Evolutionary conservation across 2,113 vertebrate species (phyloP).

Genomic region (Chlorodrepanis virens): DNA sequence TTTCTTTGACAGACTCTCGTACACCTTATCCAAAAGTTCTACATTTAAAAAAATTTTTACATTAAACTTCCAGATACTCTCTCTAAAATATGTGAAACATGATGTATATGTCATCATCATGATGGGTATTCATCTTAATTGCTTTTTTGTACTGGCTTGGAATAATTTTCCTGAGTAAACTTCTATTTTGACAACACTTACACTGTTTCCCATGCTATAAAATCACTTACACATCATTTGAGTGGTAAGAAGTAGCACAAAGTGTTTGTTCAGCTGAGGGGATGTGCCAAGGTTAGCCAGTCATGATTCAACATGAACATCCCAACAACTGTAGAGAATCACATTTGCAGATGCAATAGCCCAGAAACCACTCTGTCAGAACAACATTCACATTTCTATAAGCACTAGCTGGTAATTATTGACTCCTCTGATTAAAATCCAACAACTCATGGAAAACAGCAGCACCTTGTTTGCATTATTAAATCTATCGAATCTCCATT

Average conservation of each 20-base stretch:
- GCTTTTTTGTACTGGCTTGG: not conserved
- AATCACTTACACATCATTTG: not conserved
- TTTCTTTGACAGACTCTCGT: not conserved
- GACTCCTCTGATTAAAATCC: not conserved
- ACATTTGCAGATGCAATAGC: not conserved
- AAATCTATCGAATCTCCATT: not conserved
- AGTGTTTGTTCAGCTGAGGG: not conserved
- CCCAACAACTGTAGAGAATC: not conserved
- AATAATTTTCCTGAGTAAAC: not conserved
- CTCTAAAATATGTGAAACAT: not conserved
- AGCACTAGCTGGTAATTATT: not conserved
- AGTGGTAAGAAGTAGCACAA: not conserved
- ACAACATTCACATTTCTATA: not conserved
- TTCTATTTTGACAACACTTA: not conserved
- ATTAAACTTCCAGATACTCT: not conserved
- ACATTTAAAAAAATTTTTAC: not conserved
- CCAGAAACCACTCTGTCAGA: slow-evolving; percentile 4
- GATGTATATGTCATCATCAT: fast-evolving
- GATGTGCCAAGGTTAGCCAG: not conserved
- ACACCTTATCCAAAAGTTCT: not conserved
- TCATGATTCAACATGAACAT: not conserved
- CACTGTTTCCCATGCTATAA: not conserved
- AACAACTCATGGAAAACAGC: not conserved
- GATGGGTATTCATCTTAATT: not conserved
- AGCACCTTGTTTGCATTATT: not conserved